These are phyloP conservation scores for Mesorhabditis spiculigera DNA, from an alignment of 2,888 invertebrate genomes.

Conservation along the genomic window DNA sequence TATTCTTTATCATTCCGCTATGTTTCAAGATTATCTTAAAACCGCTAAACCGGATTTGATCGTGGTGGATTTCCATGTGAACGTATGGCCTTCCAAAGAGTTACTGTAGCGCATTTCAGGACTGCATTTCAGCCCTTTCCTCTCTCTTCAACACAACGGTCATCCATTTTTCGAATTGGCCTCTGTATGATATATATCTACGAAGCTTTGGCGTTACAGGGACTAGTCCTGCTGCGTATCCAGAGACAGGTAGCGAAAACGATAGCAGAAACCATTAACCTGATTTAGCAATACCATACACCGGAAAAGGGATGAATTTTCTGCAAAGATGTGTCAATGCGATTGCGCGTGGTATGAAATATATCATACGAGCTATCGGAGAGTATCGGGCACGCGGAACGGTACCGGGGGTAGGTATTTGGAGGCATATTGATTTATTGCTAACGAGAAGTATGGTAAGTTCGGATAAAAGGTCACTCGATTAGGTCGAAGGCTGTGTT, in stretches of 20 bases:
- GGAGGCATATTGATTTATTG: no score
- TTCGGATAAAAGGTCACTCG: no score
- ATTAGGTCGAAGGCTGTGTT: no score
- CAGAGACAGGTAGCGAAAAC: not conserved
- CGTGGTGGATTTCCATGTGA: conserved; percentile 4
- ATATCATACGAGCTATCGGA: not conserved
- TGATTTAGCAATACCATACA: not conserved
- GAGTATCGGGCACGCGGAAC: not conserved
- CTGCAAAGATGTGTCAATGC: not conserved
- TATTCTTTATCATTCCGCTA: not conserved
- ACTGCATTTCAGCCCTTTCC: not conserved
- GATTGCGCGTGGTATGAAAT: not conserved
- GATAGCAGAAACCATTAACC: not conserved
- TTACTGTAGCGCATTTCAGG: not conserved
- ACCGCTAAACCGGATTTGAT: not conserved
- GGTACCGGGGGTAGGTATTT: not conserved
- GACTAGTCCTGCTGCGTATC: not conserved
- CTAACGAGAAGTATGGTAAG: no score
- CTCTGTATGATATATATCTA: not conserved
- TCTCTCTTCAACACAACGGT: conserved; percentile 2
- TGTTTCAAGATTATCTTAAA: not conserved
- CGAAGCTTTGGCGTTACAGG: not conserved
- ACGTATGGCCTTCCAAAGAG: not conserved
- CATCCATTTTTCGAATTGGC: conserved; percentile 2
- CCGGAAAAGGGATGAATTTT: not conserved